A percentile compares a stretch with the other conserved stretches of the same genome.
These are phyloP conservation scores for Drosophila kokeensis DNA, from an alignment of 2,888 invertebrate genomes.

Conservation along the genomic window DNA sequence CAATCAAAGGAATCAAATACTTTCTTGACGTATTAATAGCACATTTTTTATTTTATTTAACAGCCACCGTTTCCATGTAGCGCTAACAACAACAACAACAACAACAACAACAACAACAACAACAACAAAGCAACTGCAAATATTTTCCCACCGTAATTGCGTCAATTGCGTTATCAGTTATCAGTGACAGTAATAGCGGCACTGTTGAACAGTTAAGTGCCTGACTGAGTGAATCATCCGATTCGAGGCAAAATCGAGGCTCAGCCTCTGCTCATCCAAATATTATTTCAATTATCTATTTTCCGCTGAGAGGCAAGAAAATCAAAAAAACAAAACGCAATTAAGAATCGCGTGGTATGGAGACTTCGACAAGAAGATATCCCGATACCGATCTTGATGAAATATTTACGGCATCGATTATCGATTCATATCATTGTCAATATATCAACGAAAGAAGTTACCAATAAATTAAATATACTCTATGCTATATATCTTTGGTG, in stretches of 20 bases:
- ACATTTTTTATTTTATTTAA: conserved; percentile 68
- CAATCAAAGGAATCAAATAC: conserved; percentile 57
- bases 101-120: conserved; percentile 26
- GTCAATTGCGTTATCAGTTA: conserved; percentile 60
- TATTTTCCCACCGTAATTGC: conserved; percentile 47
- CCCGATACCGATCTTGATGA: neutral
- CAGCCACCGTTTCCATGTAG: conserved; percentile 50
- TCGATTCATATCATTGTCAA: neutral
- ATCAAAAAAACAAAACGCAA: neutral
- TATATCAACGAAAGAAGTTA: too few relatives aligned
- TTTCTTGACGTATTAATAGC: conserved; percentile 57
- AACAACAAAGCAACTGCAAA: conserved; percentile 26
- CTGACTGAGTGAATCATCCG: conserved; percentile 30
- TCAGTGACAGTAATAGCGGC: neutral
- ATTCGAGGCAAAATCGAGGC: neutral
- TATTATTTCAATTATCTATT: conserved; percentile 2
- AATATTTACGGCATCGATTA: neutral
- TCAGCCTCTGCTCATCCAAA: conserved; percentile 35
- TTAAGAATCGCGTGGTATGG: neutral
- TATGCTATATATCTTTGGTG: neutral
- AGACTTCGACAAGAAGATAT: neutral
- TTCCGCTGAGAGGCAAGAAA: conserved; percentile 8
- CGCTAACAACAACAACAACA: conserved; percentile 15
- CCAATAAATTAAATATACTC: neutral
- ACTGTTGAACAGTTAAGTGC: neutral